Conservation (phyloP, 92 coral and sea anemone species). For the Epizoanthus stellaris region DNA sequence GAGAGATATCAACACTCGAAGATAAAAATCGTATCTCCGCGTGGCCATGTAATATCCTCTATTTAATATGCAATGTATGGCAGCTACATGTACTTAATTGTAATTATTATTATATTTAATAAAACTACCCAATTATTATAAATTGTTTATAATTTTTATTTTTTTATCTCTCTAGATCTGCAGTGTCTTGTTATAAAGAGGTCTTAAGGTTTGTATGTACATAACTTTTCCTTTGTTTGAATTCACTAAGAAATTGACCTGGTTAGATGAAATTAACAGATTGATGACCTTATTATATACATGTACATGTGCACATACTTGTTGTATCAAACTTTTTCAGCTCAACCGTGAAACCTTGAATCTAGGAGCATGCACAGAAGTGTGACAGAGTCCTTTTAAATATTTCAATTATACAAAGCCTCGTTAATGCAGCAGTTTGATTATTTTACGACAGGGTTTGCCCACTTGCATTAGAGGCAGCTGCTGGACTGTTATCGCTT, state of each 20-base stretch:
- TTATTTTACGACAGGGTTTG: conserved; percentile 60
- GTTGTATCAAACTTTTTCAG: no score
- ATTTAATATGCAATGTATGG: neutral
- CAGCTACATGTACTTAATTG: neutral
- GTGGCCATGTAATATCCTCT: no score
- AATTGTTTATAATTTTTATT: neutral
- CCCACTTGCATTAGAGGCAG: conserved; percentile 96
- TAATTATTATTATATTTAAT: no score
- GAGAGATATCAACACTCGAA: no score
- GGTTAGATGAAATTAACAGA: no score
- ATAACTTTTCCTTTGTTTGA: neutral
- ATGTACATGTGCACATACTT: no score
- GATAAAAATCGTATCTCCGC: no score
- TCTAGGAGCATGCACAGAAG: neutral
- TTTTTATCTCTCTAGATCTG: conserved; percentile 68
- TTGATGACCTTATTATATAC: no score
- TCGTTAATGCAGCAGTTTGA: neutral
- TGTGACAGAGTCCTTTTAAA: no score
- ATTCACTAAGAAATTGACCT: neutral
- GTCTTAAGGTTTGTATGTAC: conserved; percentile 80
- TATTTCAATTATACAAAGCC: neutral
- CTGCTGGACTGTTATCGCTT: conserved; percentile 82
- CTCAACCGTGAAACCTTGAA: neutral
- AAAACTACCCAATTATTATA: no score
- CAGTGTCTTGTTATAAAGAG: conserved; percentile 97